A percentile compares a stretch with the other conserved stretches of the same genome.
These are phyloP conservation scores for Conops quadrifasciatus DNA, from an alignment of 2,888 invertebrate species.

Conservation along the genomic window DNA sequence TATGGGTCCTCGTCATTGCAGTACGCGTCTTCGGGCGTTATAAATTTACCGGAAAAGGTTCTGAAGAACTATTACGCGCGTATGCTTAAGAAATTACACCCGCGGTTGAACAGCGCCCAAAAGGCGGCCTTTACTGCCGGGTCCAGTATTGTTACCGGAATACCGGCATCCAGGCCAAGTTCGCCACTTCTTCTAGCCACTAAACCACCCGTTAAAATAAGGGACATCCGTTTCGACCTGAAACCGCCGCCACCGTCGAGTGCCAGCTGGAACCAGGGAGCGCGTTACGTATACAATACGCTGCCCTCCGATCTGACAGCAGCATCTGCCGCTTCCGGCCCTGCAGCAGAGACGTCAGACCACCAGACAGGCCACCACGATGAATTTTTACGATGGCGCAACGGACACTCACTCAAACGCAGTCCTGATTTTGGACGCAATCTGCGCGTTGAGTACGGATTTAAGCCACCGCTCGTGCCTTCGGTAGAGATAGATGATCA, in stretches of 20 bases:
- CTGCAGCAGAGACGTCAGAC: slow-evolving; percentile 45
- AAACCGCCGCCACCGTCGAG: slow-evolving; percentile 53
- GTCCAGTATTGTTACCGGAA: neutral
- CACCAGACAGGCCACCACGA: slow-evolving; percentile 56
- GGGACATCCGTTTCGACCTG: slow-evolving; percentile 55
- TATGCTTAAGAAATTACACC: slow-evolving; percentile 57
- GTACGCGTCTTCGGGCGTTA: slow-evolving; percentile 26
- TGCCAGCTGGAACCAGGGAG: slow-evolving; percentile 54
- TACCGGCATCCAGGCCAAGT: slow-evolving; percentile 14
- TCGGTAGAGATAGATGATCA: slow-evolving; percentile 82
- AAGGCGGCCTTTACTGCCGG: slow-evolving; percentile 29
- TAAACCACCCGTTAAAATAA: slow-evolving; percentile 46
- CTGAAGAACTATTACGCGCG: slow-evolving; percentile 56
- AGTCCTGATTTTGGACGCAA: slow-evolving; percentile 70
- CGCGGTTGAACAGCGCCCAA: slow-evolving; percentile 43
- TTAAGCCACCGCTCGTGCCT: slow-evolving; percentile 82
- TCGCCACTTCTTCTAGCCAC: slow-evolving; percentile 37
- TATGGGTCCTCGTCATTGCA: slow-evolving; percentile 38
- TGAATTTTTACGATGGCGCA: slow-evolving; percentile 61
- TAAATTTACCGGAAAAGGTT: slow-evolving; percentile 55
- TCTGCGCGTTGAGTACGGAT: slow-evolving; percentile 81
- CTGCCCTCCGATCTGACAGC: slow-evolving; percentile 54
- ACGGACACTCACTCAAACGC: slow-evolving; percentile 67
- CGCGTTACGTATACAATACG: slow-evolving; percentile 59
- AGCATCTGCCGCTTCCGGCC: slow-evolving; percentile 51